These are phyloP conservation scores for Pygoscelis adeliae DNA, from an alignment of 2,113 vertebrate species.

Conservation along the genomic window DNA sequence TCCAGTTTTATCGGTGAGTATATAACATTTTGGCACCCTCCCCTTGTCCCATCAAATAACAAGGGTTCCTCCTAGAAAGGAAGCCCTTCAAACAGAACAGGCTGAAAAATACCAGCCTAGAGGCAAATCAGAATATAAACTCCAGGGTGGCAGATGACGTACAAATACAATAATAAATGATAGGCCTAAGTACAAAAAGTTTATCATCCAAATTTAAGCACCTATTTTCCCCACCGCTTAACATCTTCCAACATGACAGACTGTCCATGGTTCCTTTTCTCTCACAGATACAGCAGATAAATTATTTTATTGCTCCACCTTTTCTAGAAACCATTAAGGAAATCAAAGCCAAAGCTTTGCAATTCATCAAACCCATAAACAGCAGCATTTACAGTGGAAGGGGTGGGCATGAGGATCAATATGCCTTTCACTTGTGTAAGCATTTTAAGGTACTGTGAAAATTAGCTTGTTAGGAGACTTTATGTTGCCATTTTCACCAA, in stretches of 20 bases:
- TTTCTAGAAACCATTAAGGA: not conserved
- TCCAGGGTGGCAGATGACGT: not conserved
- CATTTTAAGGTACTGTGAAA: not conserved
- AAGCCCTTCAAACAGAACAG: not conserved
- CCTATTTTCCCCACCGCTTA: not conserved
- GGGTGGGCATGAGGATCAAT: not conserved
- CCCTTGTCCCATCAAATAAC: not conserved
- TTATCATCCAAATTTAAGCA: not conserved
- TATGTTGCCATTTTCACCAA: not conserved
- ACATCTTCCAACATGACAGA: not conserved
- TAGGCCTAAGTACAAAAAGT: not conserved
- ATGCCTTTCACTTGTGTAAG: not conserved
- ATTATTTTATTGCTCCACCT: not conserved
- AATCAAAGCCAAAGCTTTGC: constrained; percentile 7
- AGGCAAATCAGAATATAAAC: not conserved
- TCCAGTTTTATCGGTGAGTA: not conserved
- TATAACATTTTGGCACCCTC: not conserved
- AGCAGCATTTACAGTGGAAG: not conserved
- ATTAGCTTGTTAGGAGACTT: not conserved
- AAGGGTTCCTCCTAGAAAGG: not conserved
- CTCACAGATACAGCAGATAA: not conserved
- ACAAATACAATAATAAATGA: not conserved
- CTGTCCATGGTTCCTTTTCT: not conserved
- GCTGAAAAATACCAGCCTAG: not conserved
- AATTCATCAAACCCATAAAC: not conserved